Percentiles rank a stretch among this genome's conserved stretches.
Evolutionary conservation across 1,140 invertebrate genomes (phyloP).

Genomic region (Drosophila ambigua): DNA sequence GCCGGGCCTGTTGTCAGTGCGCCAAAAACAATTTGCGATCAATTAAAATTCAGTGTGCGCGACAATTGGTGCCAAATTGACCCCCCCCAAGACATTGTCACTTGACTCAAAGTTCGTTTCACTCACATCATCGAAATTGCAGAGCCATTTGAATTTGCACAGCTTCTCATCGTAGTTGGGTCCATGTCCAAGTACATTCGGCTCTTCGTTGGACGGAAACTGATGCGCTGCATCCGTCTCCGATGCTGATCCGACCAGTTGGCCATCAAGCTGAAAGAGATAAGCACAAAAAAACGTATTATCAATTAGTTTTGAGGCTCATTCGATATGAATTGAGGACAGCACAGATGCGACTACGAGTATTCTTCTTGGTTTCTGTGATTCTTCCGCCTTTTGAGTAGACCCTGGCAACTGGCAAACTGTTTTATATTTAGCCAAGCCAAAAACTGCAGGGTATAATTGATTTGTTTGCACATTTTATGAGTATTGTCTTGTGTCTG

Average conservation of each 20-base stretch:
- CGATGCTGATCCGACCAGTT: conserved; percentile 39
- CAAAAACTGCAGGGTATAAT: conserved; percentile 42
- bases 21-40: conserved; percentile 51
- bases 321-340: conserved; percentile 54
- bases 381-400: conserved; percentile 46
- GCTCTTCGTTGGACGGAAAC: conserved; percentile 81
- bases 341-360: not conserved
- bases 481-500: conserved; percentile 8
- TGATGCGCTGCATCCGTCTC: conserved; percentile 68
- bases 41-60: conserved; percentile 41
- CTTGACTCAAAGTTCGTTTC: not conserved
- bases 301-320: conserved; percentile 26
- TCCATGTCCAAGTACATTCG: conserved; percentile 78
- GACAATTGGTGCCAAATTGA: conserved; percentile 48
- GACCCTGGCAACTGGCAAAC: conserved; percentile 41
- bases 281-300: conserved; percentile 1
- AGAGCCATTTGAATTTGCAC: conserved; percentile 68
- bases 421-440: conserved; percentile 31
- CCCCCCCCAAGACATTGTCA: conserved; percentile 17
- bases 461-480: conserved; percentile 41
- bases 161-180: conserved; percentile 67
- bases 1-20: conserved; percentile 29
- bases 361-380: not conserved
- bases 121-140: conserved; percentile 83
- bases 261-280: conserved; percentile 61